These are phyloP conservation scores for Furcula furcula DNA, from an alignment of 2,888 invertebrate genomes.

Conservation along the genomic window DNA sequence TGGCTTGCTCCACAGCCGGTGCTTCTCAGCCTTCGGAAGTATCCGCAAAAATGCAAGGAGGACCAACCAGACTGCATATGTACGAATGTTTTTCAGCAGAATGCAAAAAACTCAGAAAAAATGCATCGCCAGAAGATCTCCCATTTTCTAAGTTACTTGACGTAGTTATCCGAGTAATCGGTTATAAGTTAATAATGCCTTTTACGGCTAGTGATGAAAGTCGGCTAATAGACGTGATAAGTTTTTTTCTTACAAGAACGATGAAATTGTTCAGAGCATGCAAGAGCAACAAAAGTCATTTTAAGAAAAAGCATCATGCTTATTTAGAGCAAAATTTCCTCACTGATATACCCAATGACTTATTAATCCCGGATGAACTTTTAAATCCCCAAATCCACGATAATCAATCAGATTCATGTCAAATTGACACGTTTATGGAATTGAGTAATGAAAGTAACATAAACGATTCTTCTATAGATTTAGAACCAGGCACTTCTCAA, in stretches of 20 bases:
- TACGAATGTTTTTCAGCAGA: neutral
- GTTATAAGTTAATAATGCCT: too few species aligned
- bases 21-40: slow-evolving; percentile 1
- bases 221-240: too few species aligned
- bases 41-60: slow-evolving; percentile 1
- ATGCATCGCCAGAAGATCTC: neutral
- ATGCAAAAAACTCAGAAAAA: neutral
- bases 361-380: too few species aligned
- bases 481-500: neutral
- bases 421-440: neutral
- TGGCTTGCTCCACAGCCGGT: slow-evolving; percentile 10
- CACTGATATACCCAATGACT: too few species aligned
- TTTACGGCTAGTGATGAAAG: too few species aligned
- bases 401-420: neutral
- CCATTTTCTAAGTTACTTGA: neutral
- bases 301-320: too few species aligned
- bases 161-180: neutral
- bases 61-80: neutral
- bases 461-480: too few species aligned
- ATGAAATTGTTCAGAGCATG: too few species aligned
- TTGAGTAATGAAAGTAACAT: too few species aligned
- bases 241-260: too few species aligned
- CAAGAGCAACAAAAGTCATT: too few species aligned
- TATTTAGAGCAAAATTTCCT: too few species aligned
- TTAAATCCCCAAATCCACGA: neutral